Conservation (phyloP, 2,888 invertebrate species). For the Rhagophthalmus giganteus region DNA sequence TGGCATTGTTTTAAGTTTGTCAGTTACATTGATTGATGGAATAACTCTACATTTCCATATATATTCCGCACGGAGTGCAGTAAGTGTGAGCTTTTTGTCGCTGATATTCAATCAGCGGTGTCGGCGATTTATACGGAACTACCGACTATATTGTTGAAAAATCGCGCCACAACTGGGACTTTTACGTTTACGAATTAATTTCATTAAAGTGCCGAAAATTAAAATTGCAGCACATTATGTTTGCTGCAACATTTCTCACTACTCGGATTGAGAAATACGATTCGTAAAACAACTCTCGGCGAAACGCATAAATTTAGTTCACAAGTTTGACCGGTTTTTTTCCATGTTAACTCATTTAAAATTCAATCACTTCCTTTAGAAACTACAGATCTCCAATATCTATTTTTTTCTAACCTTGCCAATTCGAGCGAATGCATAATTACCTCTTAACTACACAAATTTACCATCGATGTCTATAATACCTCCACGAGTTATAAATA, state of each 20-base stretch:
- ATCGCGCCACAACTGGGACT: conserved; percentile 44
- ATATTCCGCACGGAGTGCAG: no score
- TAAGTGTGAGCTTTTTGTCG: conserved; percentile 43
- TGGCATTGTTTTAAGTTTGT: conserved; percentile 55
- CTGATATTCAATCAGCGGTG: conserved; percentile 23
- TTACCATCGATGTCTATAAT: no score
- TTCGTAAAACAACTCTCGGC: conserved; percentile 9
- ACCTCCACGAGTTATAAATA: no score
- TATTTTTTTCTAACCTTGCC: no score
- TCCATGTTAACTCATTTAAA: conserved; percentile 20
- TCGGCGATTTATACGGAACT: no score
- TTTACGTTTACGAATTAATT: conserved; percentile 45
- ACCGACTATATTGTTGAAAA: conserved; percentile 41
- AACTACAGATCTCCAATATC: no score
- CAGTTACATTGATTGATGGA: conserved; percentile 56
- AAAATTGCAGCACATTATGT: conserved; percentile 23
- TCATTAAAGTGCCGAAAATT: no score
- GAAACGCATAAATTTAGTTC: conserved; percentile 18
- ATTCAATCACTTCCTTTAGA: conserved; percentile 18
- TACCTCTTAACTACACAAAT: no score
- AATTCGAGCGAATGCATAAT: no score
- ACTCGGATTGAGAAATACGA: conserved; percentile 15
- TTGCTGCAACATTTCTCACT: conserved; percentile 14
- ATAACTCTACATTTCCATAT: no score
- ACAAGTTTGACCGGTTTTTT: conserved; percentile 23